Conservation (phyloP, 2,888 invertebrate genomes). For the Dicyrtoma fusca region DNA sequence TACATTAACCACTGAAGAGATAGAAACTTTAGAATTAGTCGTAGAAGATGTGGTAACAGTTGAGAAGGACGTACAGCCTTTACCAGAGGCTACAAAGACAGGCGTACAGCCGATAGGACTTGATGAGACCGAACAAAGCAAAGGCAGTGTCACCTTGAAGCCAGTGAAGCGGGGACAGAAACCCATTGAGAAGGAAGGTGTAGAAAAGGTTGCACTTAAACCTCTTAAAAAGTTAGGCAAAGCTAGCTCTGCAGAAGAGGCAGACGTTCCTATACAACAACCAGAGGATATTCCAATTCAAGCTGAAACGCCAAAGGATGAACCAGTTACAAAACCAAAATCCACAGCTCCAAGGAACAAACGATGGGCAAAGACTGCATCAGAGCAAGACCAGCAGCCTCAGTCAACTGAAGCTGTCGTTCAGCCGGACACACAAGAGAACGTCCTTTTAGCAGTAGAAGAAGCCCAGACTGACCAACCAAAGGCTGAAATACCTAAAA, state of each 20-base stretch:
- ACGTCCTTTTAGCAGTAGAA: background rate
- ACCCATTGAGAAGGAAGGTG: constrained; percentile 12
- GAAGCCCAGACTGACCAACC: background rate
- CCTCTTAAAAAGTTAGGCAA: constrained; percentile 47
- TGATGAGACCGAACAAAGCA: constrained; percentile 5
- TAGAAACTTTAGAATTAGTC: constrained; percentile 6
- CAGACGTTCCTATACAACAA: background rate
- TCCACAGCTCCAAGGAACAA: constrained; percentile 60
- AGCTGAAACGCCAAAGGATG: constrained; percentile 57
- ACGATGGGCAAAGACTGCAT: background rate
- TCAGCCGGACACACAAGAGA: background rate
- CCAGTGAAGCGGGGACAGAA: constrained; percentile 17
- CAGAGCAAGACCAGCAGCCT: background rate
- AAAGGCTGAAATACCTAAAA: too few species aligned
- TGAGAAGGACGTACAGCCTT: background rate
- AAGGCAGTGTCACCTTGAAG: constrained; percentile 3
- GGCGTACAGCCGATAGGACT: background rate
- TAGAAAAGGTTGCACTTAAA: constrained; percentile 56
- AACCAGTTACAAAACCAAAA: constrained; percentile 59
- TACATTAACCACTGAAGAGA: constrained; percentile 3
- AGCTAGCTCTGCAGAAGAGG: background rate
- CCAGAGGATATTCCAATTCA: constrained; percentile 29
- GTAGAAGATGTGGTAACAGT: constrained; percentile 17
- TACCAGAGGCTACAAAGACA: background rate
- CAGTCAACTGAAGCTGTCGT: too few species aligned